These are phyloP conservation scores for Tetrax tetrax DNA, from an alignment of 2,113 vertebrate species.

Conservation along the genomic window DNA sequence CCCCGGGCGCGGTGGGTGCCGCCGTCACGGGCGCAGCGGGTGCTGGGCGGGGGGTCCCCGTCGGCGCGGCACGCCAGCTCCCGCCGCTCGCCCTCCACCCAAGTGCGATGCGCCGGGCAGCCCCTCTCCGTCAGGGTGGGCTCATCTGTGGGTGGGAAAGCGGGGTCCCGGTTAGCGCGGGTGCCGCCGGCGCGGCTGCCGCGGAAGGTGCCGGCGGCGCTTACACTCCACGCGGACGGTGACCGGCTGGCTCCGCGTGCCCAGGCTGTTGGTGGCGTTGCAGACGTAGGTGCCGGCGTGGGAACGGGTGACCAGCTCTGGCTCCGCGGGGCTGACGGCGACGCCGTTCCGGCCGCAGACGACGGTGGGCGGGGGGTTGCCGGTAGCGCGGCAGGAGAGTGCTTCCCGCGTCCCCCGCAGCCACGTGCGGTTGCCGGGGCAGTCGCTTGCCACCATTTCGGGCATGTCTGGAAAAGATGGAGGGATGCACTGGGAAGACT, in stretches of 20 bases:
- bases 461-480: neutral
- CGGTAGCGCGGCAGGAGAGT: neutral
- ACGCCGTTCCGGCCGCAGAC: neutral
- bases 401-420: neutral
- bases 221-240: constrained; percentile 22
- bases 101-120: neutral
- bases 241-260: neutral
- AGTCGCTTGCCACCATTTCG: neutral
- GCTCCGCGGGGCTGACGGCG: neutral
- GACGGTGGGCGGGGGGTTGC: neutral
- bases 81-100: neutral
- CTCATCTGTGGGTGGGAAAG: neutral
- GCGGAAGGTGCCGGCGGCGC: accelerated
- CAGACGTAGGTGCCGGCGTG: neutral
- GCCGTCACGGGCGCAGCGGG: neutral
- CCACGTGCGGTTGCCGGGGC: neutral
- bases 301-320: neutral
- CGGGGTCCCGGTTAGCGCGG: neutral
- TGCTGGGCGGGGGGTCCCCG: neutral
- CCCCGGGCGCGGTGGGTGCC: no score
- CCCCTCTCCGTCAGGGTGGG: neutral
- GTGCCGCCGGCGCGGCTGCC: accelerated
- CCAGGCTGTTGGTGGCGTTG: neutral
- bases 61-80: neutral
- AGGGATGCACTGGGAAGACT: neutral